A percentile compares a stretch with the other conserved stretches of the same genome.
These are phyloP conservation scores for Musca vetustissima DNA, from an alignment of 1,140 invertebrate genomes.

Conservation along the genomic window DNA sequence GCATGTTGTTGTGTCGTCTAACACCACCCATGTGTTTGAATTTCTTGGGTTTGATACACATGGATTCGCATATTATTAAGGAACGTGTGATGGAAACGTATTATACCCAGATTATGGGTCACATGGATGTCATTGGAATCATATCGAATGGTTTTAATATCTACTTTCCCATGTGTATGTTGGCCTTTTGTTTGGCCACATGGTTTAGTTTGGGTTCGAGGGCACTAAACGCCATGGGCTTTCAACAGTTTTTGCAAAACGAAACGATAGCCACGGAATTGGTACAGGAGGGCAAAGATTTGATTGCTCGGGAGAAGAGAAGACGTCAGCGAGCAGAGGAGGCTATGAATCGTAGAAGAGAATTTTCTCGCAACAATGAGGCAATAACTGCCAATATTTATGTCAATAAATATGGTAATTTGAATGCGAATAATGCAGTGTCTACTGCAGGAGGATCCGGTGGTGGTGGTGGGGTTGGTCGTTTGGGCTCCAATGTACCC, in stretches of 20 bases:
- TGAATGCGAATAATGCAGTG: conserved; percentile 57
- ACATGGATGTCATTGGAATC: conserved; percentile 97
- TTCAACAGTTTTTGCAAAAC: conserved; percentile 93
- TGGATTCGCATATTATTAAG: conserved; percentile 96
- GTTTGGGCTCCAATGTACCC: conserved; percentile 34
- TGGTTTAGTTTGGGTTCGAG: conserved; percentile 94
- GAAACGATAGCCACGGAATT: conserved; percentile 92
- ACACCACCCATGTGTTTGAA: conserved; percentile 99
- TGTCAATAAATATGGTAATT: conserved; percentile 59
- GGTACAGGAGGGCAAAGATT: conserved; percentile 88
- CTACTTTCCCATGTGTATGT: conserved; percentile 96
- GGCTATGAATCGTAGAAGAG: conserved; percentile 69
- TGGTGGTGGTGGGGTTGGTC: conserved; percentile 1
- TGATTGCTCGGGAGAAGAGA: conserved; percentile 85
- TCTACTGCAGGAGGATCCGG: neutral
- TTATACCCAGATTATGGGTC: conserved; percentile 91
- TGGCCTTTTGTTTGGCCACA: conserved; percentile 90
- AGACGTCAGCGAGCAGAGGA: conserved; percentile 79
- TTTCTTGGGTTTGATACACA: conserved; percentile 95
- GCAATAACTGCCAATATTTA: conserved; percentile 54
- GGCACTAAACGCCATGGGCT: conserved; percentile 84
- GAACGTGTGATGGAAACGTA: conserved; percentile 57
- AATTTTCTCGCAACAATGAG: conserved; percentile 60
- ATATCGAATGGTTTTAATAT: conserved; percentile 98
- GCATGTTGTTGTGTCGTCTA: conserved; percentile 94